Conservation (phyloP, 92 coral and sea anemone species). For the Blastomussa wellsi region DNA sequence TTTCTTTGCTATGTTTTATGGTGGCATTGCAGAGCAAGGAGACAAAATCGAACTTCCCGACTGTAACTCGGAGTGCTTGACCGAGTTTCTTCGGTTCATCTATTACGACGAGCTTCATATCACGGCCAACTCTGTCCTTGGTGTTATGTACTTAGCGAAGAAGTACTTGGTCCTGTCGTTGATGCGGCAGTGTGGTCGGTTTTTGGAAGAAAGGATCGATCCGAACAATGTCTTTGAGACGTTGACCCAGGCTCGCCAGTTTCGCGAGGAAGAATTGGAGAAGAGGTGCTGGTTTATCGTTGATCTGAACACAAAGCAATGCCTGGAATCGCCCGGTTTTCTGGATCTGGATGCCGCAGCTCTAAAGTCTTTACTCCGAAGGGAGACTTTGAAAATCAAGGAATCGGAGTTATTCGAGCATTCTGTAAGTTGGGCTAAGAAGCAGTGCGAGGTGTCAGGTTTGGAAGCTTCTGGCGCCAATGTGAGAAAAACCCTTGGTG, state of each 20-base stretch:
- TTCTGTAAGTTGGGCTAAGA: constrained; percentile 59
- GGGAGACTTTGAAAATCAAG: constrained; percentile 59
- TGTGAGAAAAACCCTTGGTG: constrained; percentile 57
- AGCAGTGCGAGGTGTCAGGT: constrained; percentile 45
- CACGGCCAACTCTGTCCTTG: constrained; percentile 65
- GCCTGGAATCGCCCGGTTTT: constrained; percentile 55
- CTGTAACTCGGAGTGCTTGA: constrained; percentile 67
- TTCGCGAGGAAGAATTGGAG: constrained; percentile 66
- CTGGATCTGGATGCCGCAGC: constrained; percentile 50
- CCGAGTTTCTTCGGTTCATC: constrained; percentile 69
- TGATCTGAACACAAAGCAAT: constrained; percentile 51
- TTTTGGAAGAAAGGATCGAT: constrained; percentile 58
- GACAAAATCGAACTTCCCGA: constrained; percentile 60
- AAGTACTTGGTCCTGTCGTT: constrained; percentile 71
- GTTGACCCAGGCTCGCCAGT: constrained; percentile 59
- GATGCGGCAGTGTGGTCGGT: constrained; percentile 64
- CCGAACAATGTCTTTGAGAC: constrained; percentile 72
- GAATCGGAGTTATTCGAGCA: constrained; percentile 65
- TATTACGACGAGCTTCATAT: constrained; percentile 70
- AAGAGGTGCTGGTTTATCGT: constrained; percentile 70
- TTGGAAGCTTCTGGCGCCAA: constrained; percentile 56
- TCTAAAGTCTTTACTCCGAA: constrained; percentile 42
- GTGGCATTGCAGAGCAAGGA: constrained; percentile 63
- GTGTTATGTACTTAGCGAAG: constrained; percentile 75
- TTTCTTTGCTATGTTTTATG: constrained; percentile 82